Percentiles rank a stretch among this genome's conserved stretches.
Evolutionary conservation across 1,140 invertebrate genomes (phyloP).

Genomic region (Tribolium madens): DNA sequence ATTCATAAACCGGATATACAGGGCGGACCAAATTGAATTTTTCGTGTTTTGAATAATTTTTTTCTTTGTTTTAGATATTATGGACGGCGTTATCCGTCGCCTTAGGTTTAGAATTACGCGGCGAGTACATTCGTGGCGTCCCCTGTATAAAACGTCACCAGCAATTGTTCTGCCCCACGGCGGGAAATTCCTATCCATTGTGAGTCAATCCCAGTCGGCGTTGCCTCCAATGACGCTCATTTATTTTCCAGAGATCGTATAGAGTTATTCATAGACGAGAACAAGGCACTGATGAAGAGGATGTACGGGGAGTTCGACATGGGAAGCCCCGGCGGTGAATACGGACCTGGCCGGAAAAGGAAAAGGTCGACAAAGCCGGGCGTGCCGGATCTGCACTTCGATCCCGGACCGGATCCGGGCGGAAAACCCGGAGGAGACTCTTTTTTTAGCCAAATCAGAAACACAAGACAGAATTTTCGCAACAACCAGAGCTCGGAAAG

Average conservation of each 20-base stretch:
- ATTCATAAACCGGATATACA: neutral
- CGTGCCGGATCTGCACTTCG: constrained; percentile 67
- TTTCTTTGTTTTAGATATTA: constrained; percentile 77
- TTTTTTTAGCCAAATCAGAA: constrained; percentile 69
- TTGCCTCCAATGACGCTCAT: neutral
- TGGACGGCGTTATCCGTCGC: constrained; percentile 90
- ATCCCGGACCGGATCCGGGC: constrained; percentile 61
- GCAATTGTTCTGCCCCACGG: constrained; percentile 91
- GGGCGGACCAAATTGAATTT: no score
- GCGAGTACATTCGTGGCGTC: constrained; percentile 85
- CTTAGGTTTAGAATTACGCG: constrained; percentile 84
- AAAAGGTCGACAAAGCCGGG: constrained; percentile 69
- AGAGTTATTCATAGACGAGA: constrained; percentile 92
- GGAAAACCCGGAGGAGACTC: constrained; percentile 50
- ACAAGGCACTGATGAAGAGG: constrained; percentile 90
- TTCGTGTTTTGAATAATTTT: neutral
- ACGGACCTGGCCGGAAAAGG: constrained; percentile 65
- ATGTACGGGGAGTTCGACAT: constrained; percentile 92
- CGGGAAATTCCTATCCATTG: constrained; percentile 90
- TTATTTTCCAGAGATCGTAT: constrained; percentile 83
- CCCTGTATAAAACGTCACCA: constrained; percentile 90
- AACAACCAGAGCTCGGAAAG: constrained; percentile 71
- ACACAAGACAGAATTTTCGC: constrained; percentile 69
- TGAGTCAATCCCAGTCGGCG: constrained; percentile 70
- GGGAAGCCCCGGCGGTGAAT: constrained; percentile 67